Percentiles rank a stretch among this genome's conserved stretches.
Conservation (phyloP, 2,888 invertebrate species). For the Eristalinus sepulchralis region DNA sequence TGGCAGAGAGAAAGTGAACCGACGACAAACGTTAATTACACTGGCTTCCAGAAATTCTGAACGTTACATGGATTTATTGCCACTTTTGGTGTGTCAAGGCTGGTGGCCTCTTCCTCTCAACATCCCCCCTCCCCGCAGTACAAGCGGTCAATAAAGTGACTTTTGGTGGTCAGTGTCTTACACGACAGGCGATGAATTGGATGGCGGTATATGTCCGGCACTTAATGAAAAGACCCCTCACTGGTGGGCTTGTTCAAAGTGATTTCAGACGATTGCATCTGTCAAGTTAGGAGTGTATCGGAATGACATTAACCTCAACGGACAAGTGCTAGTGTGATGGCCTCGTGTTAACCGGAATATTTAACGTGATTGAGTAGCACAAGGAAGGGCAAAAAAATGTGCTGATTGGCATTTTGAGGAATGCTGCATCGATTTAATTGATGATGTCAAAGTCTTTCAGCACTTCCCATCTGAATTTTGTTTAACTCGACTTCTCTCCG, state of each 20-base stretch:
- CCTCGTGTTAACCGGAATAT: background rate
- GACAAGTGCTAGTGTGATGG: slow-evolving; percentile 1
- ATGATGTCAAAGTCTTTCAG: background rate
- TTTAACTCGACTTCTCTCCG: no score
- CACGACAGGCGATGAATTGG: slow-evolving; percentile 48
- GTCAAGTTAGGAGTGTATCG: slow-evolving; percentile 5
- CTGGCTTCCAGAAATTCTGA: slow-evolving; percentile 24
- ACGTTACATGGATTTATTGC: slow-evolving; percentile 58
- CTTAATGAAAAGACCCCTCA: slow-evolving; percentile 29
- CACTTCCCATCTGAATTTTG: background rate
- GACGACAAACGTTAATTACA: slow-evolving; percentile 60
- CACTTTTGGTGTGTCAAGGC: slow-evolving; percentile 48
- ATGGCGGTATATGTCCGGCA: background rate
- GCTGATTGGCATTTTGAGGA: background rate
- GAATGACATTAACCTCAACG: background rate
- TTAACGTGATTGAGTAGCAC: background rate
- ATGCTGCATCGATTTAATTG: background rate
- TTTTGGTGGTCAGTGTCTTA: slow-evolving; percentile 42
- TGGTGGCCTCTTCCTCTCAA: background rate
- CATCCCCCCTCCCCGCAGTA: background rate
- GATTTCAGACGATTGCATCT: slow-evolving; percentile 27
- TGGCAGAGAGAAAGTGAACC: slow-evolving; percentile 23
- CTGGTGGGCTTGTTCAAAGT: background rate
- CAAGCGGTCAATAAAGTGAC: slow-evolving; percentile 32
- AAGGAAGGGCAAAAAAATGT: background rate